Evolutionary conservation across 2,797 vertebrate genomes (phyloP).

Genomic region (Alcedo atthis): DNA sequence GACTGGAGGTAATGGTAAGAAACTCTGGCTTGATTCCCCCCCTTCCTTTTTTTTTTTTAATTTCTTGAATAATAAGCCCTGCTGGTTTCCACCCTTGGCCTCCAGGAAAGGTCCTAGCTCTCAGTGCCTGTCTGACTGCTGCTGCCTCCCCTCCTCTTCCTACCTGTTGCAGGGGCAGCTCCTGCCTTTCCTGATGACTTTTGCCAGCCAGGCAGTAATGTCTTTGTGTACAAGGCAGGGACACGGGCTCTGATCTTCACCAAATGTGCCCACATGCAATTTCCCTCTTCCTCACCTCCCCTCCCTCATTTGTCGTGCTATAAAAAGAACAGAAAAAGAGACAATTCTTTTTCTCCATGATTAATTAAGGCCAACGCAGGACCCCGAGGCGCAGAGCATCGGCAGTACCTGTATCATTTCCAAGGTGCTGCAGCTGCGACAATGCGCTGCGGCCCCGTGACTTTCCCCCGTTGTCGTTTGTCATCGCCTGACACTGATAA

Average conservation of each 20-base stretch:
- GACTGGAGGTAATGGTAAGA: neutral
- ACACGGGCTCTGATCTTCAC: accelerated
- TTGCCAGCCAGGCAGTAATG: neutral
- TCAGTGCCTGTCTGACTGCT: neutral
- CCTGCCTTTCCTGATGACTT: neutral
- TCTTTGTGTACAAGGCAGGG: neutral
- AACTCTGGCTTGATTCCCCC: neutral
- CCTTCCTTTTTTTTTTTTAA: neutral
- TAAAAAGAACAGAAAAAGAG: neutral
- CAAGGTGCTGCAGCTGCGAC: slow-evolving; percentile 76
- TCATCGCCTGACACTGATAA: slow-evolving; percentile 84
- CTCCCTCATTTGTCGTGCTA: accelerated
- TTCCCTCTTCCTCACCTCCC: neutral
- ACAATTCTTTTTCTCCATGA: slow-evolving; percentile 60
- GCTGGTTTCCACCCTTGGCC: neutral
- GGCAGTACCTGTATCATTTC: slow-evolving; percentile 74
- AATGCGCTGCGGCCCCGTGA: slow-evolving; percentile 68
- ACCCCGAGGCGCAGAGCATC: slow-evolving; percentile 55
- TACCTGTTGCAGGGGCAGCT: neutral
- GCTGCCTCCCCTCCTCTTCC: neutral
- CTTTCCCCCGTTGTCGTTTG: slow-evolving; percentile 78
- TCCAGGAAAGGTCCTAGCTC: neutral
- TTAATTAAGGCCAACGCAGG: slow-evolving; percentile 73
- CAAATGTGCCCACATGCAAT: neutral
- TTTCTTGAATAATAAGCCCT: neutral